Evolutionary conservation across 1,140 invertebrate genomes (phyloP).

Genomic region (Zeugodacus cucurbitae): DNA sequence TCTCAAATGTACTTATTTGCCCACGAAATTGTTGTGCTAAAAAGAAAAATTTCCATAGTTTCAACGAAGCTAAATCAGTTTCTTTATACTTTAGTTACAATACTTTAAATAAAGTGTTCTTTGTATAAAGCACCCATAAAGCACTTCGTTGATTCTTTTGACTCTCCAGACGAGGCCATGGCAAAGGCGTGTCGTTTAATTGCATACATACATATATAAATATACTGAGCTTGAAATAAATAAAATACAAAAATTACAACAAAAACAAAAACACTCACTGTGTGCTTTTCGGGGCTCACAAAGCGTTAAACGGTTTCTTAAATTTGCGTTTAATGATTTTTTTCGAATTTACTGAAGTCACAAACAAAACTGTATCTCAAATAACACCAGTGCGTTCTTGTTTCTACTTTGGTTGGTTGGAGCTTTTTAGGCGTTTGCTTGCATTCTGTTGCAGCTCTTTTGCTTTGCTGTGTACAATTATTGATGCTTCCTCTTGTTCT

Average conservation of each 20-base stretch:
- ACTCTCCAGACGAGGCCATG: not conserved
- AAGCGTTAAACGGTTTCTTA: no score
- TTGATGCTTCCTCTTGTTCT: constrained; percentile 11
- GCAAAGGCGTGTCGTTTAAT: constrained; percentile 1
- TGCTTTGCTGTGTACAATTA: not conserved
- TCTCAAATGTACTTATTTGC: no score
- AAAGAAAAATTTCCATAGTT: no score
- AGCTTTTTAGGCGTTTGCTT: constrained; percentile 10
- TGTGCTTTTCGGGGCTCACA: not conserved
- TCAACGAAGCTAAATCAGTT: no score
- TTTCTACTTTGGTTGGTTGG: constrained; percentile 40
- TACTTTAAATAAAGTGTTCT: no score
- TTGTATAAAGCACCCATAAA: not conserved
- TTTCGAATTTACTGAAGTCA: no score
- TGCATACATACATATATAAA: not conserved
- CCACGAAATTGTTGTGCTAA: no score
- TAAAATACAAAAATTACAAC: not conserved
- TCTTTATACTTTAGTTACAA: no score
- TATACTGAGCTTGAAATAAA: not conserved
- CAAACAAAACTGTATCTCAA: no score
- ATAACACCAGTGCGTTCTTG: not conserved
- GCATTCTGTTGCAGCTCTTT: constrained; percentile 12
- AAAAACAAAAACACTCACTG: not conserved
- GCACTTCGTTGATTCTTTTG: not conserved
- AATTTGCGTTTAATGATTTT: no score